Evolutionary conservation across 1,140 invertebrate genomes (phyloP), one percentile per base, ranked within the genome.

Genomic region (Triops longicaudatus): DNA sequence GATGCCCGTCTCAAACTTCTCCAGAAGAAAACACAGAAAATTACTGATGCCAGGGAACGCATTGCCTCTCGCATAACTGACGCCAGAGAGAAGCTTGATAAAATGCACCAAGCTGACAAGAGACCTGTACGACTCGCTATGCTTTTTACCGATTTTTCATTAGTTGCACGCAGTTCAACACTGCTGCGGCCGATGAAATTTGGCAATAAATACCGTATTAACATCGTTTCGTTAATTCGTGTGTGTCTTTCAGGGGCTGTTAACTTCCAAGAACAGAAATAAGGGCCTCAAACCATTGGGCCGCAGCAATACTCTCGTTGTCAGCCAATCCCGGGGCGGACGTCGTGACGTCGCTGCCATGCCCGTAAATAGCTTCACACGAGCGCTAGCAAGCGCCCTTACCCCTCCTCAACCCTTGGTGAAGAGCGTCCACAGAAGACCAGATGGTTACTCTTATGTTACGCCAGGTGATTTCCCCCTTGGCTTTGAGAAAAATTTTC

Each of bases 1-100:
- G 91, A 92, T 85, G 91, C 90, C 17, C 83, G 91, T 1, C 86
- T 89, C 63, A 90, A 89, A 83, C 90, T 92, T 72, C 88, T 91
- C 77, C 87, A 89, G 77, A 90, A 90, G 79, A 90, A 91, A 80
- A 85, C 90, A 73, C 85, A 86, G 22, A 88, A 88, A 72, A 85
- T 91, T 3, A 85, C 84, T 0, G 91, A 92, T 85, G 91, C 90
- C 4, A 83, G 90, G 73, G 90, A 91, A 74, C 88, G 90, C 78
- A 83, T 92, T n/a, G 87, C 87, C 10, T 88, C 89, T 1, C 88
- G 89, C 80, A 88, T 88, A 79, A 88, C 83, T 26, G 90, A 91
- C 83, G 90, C 90, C 0, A 84, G 90, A 71, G 84, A 87, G 31
- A 87, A 89, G 80, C 80, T 91, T 11, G 82, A 87, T 50, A 87